These are phyloP conservation scores for Ctenomys sociabilis DNA, from an alignment of 2,113 vertebrate genomes.

Conservation along the genomic window DNA sequence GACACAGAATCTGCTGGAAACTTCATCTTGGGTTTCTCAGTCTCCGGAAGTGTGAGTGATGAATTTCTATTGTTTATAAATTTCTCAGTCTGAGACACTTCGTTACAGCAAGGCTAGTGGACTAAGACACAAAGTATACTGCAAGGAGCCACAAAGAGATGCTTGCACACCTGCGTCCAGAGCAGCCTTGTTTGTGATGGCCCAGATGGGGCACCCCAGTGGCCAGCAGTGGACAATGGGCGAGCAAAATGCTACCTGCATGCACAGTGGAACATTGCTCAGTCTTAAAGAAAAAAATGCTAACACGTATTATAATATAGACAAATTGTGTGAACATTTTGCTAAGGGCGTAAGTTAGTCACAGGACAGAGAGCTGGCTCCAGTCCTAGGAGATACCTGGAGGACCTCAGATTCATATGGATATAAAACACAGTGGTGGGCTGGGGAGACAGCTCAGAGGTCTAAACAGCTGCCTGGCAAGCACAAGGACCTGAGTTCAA, in stretches of 20 bases:
- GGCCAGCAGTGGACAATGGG: too few species aligned
- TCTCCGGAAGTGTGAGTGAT: not conserved
- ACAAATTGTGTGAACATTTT: not conserved
- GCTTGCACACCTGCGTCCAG: accelerated
- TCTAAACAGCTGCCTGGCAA: too few species aligned
- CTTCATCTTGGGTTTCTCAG: not conserved
- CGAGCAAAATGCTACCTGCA: not conserved
- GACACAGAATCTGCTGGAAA: not conserved
- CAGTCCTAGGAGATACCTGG: too few species aligned
- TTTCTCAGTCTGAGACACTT: not conserved
- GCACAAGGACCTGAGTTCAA: too few species aligned
- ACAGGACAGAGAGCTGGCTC: not conserved
- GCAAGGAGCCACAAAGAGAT: not conserved
- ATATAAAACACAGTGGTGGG: not conserved
- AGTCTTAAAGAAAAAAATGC: not conserved
- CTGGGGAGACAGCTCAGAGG: too few species aligned
- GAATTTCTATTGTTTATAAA: not conserved
- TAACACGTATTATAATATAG: too few species aligned
- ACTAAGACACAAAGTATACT: not conserved
- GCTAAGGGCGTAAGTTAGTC: not conserved
- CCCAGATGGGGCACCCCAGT: not conserved
- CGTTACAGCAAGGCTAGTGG: not conserved
- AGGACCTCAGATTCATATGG: not conserved
- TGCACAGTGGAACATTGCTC: not conserved
- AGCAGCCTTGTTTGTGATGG: not conserved